Percentiles rank a stretch among this genome's conserved stretches.
phyloP scores from a whole-genome alignment of 2,797 vertebrate species.

The Myotis findleyi region DNA sequence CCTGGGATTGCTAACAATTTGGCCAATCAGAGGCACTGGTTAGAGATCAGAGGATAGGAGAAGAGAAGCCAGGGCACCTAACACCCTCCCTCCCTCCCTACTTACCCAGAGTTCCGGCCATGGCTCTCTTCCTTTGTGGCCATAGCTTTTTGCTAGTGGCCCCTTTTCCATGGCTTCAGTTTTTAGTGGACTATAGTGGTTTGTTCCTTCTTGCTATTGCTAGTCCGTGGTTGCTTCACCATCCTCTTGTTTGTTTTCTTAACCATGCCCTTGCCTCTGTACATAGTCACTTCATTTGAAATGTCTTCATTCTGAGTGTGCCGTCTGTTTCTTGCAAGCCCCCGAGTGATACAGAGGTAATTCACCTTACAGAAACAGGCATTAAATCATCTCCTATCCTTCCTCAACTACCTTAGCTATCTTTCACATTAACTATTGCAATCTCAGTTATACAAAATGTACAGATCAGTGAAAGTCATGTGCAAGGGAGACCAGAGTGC shows the following conservation, averaged over 20 bases:
- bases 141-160: neutral
- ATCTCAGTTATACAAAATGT: neutral
- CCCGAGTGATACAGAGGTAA: neutral
- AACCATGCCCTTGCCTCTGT: neutral
- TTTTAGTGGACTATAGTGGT: neutral
- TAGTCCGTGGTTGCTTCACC: neutral
- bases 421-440: constrained; percentile 2
- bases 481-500: neutral
- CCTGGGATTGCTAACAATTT: neutral
- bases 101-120: neutral
- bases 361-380: neutral
- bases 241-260: constrained; percentile 27
- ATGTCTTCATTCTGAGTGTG: constrained; percentile 1
- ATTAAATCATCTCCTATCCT: neutral
- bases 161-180: neutral
- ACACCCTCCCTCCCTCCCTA: neutral
- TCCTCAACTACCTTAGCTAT: neutral
- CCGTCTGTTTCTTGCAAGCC: neutral
- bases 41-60: neutral
- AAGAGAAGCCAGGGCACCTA: neutral
- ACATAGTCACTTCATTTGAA: neutral
- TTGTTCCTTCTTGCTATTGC: neutral
- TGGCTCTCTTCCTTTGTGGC: neutral
- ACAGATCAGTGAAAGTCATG: neutral
- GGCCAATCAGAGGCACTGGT: neutral